Base-by-base conservation (phyloP, 2,888 invertebrate species). In the Tethea ocularis region DNA sequence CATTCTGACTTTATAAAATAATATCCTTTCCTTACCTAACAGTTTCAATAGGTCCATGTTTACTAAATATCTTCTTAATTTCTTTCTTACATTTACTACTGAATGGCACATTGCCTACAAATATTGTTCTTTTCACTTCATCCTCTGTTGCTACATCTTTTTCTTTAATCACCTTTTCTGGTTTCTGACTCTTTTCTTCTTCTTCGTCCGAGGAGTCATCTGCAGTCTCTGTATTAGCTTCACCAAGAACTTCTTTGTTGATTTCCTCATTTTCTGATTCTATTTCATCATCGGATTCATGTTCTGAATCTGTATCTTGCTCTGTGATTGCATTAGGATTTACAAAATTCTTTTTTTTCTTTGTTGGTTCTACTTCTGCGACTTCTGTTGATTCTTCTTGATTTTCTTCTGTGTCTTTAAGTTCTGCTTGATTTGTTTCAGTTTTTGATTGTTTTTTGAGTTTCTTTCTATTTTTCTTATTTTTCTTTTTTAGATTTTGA, bases 91-190 rank as follows among this genome's bases (percentile, higher is more conserved):
- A 93, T 60, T 93, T 93, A 15, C 83, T 82, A 24, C 90, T 89
- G 56, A 94, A 93, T 0, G 96, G 96, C 7, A 97, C 92, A 93
- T 97, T 97, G 8, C 97, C 97, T 3, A 97, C 94, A 92, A 96
- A 97, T 13, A 97, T 77, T 0, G 97, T 97, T 66, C 95, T 93
- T 17, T 85, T 90, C 8, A 88, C 72, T 64, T 93, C 94, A 55
- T 93, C 92, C 52, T 72, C 67, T 56, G 57, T 56, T 51, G 71
- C 59, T 64, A 62, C 58, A 52, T 67, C 61, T 62, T 75, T 52
- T 80, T 68, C 58, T 65, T 64, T 36, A 10, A 20, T 59, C 68
- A 57, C 77, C 74, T 33, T 33, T 33, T 67, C 60, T 56, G 17
- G 56, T 61, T 62, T 71, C 61, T 60, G 68, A 53, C 59, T 20